Evolutionary conservation across 2,888 invertebrate species (phyloP), one percentile per base, ranked within the genome.

Genomic region (Acanthosepion esculentum): DNA sequence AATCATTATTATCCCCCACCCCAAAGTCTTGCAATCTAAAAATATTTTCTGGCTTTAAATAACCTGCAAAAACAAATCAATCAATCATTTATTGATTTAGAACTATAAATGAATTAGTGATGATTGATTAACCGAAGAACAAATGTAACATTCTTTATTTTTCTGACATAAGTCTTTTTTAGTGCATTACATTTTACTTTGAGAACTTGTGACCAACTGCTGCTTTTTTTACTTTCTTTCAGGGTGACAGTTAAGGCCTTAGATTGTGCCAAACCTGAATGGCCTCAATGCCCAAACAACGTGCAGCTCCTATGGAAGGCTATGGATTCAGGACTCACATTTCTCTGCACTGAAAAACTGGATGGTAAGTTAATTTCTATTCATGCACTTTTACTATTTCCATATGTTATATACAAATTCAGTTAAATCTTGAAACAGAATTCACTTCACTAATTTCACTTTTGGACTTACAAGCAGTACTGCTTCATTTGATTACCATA

Each of bases 271-370:
- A 93, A 93, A 93, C n/a, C 48, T 48, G 93, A 93, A 48, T 93
- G 93, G 93, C 93, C 93, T n/a, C n/a, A 12, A 5, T 93, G 93
- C 20, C 50, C 93, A 93, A 93, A 48, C 12, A 93, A 93, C n/a
- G 93, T 93, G 48, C 48, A 93, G 26, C 93, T 93, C 29, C 53
- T 93, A 93, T 93, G 93, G 93, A 50, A 93, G 48, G 93, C 93
- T 15, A 93, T 93, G 93, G 93, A 93, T 93, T 93, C 93, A 48
- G 93, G 93, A 48, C 53, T 93, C n/a, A n/a, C 93, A 5, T 93
- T 93, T 53, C 53, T 93, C n/a, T 93, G 93, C 53, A 93, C 93
- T 23, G 53, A 93, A 53, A 93, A 93, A 53, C n/a, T 93, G 53
- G 93, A 93, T n/a, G 93, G 93, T 93, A 48, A 93, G 93, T 29